Evolutionary conservation across 1,140 invertebrate genomes (phyloP).

Genomic region (Neodiprion pinetum): DNA sequence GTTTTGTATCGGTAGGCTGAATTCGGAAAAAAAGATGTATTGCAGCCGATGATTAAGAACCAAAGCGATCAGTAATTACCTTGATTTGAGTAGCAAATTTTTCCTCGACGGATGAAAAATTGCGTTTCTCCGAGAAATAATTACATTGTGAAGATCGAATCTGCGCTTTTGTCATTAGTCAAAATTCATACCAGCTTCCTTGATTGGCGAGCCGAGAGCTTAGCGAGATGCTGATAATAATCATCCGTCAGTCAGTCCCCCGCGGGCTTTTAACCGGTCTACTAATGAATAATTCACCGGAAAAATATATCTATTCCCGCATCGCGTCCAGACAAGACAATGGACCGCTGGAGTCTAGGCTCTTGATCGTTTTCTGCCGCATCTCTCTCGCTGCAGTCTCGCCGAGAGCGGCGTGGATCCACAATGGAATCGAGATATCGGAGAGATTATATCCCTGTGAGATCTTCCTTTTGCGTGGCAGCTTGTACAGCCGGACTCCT

Average conservation of each 20-base stretch:
- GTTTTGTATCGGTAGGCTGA: no score
- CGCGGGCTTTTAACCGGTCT: neutral
- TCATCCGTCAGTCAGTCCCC: neutral
- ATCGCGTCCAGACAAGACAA: neutral
- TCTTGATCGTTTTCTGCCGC: neutral
- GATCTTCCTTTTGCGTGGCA: neutral
- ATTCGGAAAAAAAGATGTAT: no score
- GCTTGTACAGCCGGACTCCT: neutral
- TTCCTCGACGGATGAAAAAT: no score
- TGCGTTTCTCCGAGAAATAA: no score
- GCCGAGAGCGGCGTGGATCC: neutral
- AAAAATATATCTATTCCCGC: constrained; percentile 1
- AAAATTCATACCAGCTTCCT: no score
- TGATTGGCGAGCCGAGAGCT: neutral
- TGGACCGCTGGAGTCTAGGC: neutral
- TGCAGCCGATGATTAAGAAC: no score
- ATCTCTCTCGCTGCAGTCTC: neutral
- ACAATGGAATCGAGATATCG: neutral
- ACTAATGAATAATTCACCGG: neutral
- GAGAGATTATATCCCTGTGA: neutral
- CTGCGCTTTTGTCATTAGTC: no score
- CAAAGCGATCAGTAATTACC: no score
- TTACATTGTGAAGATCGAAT: no score
- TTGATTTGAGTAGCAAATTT: no score
- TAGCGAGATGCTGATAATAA: neutral